phyloP scores from a whole-genome alignment of 2,113 vertebrate species.

The Nycticryphes semicollaris region DNA sequence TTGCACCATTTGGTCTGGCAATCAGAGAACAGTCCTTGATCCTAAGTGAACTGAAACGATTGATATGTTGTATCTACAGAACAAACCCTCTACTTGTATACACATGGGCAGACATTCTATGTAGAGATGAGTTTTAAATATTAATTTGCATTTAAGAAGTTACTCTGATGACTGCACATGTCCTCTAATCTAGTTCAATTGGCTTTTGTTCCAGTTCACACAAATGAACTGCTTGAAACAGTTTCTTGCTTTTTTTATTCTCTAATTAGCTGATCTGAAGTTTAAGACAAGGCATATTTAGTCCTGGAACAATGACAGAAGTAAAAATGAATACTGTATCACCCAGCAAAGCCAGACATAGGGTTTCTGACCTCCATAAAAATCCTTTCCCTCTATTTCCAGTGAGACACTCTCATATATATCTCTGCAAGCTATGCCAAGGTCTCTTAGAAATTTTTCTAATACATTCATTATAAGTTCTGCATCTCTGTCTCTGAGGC shows the following conservation, averaged over 20 bases:
- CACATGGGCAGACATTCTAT: not conserved
- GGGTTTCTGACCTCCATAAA: slow-evolving; percentile 51
- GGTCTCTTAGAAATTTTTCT: slow-evolving; percentile 32
- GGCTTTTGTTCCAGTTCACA: not conserved
- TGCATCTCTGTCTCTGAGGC: not conserved
- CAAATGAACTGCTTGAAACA: not conserved
- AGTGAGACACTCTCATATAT: slow-evolving; percentile 10
- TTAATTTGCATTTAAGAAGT: not conserved
- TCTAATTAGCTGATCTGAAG: not conserved
- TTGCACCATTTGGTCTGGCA: not conserved
- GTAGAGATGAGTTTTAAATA: not conserved
- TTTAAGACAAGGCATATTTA: slow-evolving; percentile 22
- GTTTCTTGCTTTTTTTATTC: not conserved
- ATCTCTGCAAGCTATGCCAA: slow-evolving; percentile 34
- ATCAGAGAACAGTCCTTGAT: slow-evolving; percentile 1
- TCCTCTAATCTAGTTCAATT: not conserved
- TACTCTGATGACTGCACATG: not conserved
- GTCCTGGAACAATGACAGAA: slow-evolving; percentile 27
- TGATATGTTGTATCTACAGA: not conserved
- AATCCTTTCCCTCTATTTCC: slow-evolving; percentile 14
- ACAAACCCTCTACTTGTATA: not conserved
- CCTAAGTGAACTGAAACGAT: not conserved
- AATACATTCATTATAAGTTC: slow-evolving; percentile 12
- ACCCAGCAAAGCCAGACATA: slow-evolving; percentile 6
- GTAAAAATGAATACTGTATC: slow-evolving; percentile 12